A percentile compares a stretch with the other conserved stretches of the same genome.
Evolutionary conservation across 2,113 vertebrate genomes (phyloP).

Genomic region (Lagopus muta): DNA sequence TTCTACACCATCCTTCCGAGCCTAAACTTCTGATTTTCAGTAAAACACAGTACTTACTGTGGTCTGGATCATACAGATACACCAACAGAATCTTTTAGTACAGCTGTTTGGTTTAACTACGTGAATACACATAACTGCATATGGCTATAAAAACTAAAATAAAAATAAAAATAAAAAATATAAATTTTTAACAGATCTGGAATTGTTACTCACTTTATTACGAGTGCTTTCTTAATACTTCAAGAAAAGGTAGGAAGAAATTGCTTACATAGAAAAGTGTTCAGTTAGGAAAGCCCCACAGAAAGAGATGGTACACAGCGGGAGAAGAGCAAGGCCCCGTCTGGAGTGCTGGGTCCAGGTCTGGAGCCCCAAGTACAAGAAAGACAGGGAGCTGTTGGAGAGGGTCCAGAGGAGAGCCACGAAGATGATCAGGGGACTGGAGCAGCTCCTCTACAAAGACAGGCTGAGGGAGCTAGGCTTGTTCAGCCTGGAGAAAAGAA

Average conservation of each 20-base stretch:
- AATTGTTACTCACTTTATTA: background rate
- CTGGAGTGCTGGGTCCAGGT: no score
- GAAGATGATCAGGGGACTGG: no score
- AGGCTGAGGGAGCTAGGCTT: no score
- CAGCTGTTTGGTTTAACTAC: background rate
- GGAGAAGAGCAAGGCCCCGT: background rate
- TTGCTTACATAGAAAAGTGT: background rate
- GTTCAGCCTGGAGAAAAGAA: no score
- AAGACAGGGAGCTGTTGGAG: no score
- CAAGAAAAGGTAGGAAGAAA: background rate
- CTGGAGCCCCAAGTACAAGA: no score
- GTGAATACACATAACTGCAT: background rate
- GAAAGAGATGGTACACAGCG: no score
- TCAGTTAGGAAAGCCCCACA: background rate
- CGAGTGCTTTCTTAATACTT: background rate
- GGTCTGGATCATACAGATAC: background rate
- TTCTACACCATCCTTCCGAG: background rate
- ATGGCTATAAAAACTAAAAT: background rate
- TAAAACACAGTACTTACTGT: background rate
- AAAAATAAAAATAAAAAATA: no score
- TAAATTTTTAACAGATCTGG: background rate
- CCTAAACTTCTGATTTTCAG: background rate
- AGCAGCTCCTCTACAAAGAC: no score
- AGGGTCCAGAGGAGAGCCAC: no score
- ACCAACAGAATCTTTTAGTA: background rate